Percentiles rank a stretch among this genome's conserved stretches.
Evolutionary conservation across 2,888 invertebrate species (phyloP).

Genomic region (Phyllotreta striolata): DNA sequence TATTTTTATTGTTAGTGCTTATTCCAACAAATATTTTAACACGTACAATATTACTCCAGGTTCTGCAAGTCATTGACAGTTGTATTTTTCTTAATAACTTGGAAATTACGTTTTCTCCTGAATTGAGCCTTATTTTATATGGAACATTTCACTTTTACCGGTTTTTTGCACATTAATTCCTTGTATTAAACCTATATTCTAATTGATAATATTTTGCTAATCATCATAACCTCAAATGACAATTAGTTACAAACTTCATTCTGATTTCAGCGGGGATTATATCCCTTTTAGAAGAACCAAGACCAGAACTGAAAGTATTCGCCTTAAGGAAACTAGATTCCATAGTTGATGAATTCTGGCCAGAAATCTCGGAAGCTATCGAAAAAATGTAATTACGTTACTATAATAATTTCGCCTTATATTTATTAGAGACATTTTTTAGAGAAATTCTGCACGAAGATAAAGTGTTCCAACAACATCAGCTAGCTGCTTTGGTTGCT

Average conservation of each 20-base stretch:
- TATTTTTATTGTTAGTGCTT: slow-evolving; percentile 22
- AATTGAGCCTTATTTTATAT: background rate
- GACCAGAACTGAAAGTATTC: slow-evolving; percentile 92
- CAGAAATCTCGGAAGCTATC: slow-evolving; percentile 97
- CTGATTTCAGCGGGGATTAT: slow-evolving; percentile 82
- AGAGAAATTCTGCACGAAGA: slow-evolving; percentile 96
- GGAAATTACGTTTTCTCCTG: background rate
- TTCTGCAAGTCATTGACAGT: slow-evolving; percentile 54
- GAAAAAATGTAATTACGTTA: slow-evolving; percentile 80
- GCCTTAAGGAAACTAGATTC: slow-evolving; percentile 91
- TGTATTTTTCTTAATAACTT: slow-evolving; percentile 30
- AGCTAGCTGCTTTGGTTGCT: slow-evolving; percentile 94
- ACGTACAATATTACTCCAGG: slow-evolving; percentile 43
- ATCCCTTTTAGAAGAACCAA: slow-evolving; percentile 93
- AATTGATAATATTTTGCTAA: background rate
- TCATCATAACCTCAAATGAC: slow-evolving; percentile 45
- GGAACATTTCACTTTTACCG: background rate
- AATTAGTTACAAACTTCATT: slow-evolving; percentile 13
- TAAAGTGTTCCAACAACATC: slow-evolving; percentile 84
- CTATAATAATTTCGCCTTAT: background rate
- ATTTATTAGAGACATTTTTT: slow-evolving; percentile 39
- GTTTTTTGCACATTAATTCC: slow-evolving; percentile 1
- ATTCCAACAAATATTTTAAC: no score
- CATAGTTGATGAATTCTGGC: slow-evolving; percentile 98
- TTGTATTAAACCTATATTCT: background rate